A percentile compares a stretch with the other conserved stretches of the same genome.
These are phyloP conservation scores for Chaetura pelagica DNA, from an alignment of 2,113 vertebrate species.

Conservation along the genomic window DNA sequence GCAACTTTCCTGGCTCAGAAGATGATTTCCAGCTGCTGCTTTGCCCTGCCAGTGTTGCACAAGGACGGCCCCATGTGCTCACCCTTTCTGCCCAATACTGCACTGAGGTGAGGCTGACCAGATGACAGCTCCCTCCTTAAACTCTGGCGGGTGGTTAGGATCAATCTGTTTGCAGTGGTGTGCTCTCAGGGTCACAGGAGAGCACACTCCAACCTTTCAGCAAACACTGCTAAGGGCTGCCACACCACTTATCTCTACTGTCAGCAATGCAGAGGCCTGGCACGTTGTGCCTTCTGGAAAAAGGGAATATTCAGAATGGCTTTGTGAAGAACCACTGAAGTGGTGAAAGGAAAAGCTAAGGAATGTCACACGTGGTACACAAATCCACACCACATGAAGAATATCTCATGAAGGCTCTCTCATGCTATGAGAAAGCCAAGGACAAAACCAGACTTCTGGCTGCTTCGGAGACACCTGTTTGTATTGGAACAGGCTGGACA, in stretches of 20 bases:
- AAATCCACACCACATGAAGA: neutral
- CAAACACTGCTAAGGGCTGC: neutral
- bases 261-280: neutral
- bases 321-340: neutral
- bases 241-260: accelerated
- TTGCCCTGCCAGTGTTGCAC: neutral
- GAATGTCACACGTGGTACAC: neutral
- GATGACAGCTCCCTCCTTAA: conserved; percentile 20
- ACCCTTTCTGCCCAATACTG: neutral
- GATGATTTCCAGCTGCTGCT: conserved; percentile 18
- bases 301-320: neutral
- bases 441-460: neutral
- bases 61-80: neutral
- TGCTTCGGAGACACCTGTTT: neutral
- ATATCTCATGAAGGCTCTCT: neutral
- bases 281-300: neutral
- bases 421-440: neutral
- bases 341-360: neutral
- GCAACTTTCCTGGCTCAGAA: neutral
- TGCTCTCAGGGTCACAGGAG: neutral
- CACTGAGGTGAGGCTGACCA: neutral
- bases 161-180: neutral
- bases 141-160: neutral
- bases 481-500: neutral
- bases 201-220: neutral